Percentiles rank a stretch among this genome's conserved stretches.
These are phyloP conservation scores for Scyliorhinus canicula DNA, from an alignment of 2,797 vertebrate species.

Conservation along the genomic window DNA sequence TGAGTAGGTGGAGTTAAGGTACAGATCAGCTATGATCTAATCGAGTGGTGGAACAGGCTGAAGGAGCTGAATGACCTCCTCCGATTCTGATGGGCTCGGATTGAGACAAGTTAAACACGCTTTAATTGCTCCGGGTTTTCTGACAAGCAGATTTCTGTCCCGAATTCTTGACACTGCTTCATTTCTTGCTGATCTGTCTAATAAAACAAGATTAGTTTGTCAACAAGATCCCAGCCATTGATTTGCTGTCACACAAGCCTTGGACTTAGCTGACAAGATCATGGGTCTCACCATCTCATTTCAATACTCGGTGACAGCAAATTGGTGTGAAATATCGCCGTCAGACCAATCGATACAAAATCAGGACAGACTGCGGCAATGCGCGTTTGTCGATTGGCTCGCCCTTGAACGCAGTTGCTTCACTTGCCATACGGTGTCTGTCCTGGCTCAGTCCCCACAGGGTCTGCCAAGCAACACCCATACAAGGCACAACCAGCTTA, in stretches of 20 bases:
- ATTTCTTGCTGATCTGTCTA: conserved; percentile 18
- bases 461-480: neutral
- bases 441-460: neutral
- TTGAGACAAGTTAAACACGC: neutral
- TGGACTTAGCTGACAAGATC: neutral
- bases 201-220: conserved; percentile 23
- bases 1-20: neutral
- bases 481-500: neutral
- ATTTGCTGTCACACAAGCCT: neutral
- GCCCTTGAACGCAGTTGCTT: neutral
- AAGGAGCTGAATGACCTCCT: neutral
- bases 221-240: conserved; percentile 20
- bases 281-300: neutral
- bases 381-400: neutral
- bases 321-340: neutral
- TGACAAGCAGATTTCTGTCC: neutral
- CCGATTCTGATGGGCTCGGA: no score
- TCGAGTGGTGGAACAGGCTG: neutral
- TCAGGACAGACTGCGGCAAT: neutral
- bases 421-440: no score
- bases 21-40: neutral
- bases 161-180: neutral
- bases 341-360: neutral
- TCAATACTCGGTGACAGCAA: neutral
- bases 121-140: neutral